phyloP scores from a whole-genome alignment of 2,888 invertebrate genomes.

The Glomeris marginata region DNA sequence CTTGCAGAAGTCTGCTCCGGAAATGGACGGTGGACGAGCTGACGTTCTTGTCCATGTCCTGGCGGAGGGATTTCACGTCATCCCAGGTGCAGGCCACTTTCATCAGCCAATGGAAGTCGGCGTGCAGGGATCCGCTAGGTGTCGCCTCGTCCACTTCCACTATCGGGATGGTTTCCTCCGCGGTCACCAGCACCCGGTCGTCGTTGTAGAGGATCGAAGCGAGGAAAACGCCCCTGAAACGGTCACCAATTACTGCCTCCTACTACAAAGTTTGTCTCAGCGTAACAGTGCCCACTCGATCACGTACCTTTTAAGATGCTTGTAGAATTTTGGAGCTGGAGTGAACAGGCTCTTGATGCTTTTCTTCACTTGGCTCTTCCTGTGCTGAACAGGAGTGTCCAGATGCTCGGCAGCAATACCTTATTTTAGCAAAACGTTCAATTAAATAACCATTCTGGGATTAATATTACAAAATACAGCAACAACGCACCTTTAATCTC shows the following conservation, averaged over 20 bases:
- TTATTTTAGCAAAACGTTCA: neutral
- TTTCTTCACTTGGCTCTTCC: slow-evolving; percentile 51
- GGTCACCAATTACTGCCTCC: neutral
- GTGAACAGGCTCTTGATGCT: slow-evolving; percentile 84
- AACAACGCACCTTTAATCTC: slow-evolving; percentile 36
- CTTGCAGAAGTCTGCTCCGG: slow-evolving; percentile 77
- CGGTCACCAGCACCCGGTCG: slow-evolving; percentile 88
- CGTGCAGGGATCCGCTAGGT: slow-evolving; percentile 61
- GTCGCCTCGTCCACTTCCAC: slow-evolving; percentile 95
- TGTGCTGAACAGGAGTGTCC: slow-evolving; percentile 46
- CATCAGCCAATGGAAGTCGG: slow-evolving; percentile 96
- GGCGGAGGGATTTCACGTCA: slow-evolving; percentile 76
- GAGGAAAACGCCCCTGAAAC: slow-evolving; percentile 74
- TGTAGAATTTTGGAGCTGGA: slow-evolving; percentile 92
- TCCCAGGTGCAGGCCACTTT: slow-evolving; percentile 97
- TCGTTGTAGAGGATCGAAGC: slow-evolving; percentile 89
- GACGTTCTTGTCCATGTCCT: slow-evolving; percentile 86
- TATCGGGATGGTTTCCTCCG: slow-evolving; percentile 91
- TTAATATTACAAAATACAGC: slow-evolving; percentile 1
- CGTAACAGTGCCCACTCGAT: slow-evolving; percentile 7
- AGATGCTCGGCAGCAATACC: slow-evolving; percentile 8
- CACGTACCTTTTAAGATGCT: slow-evolving; percentile 60
- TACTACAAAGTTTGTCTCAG: no score
- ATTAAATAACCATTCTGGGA: neutral
- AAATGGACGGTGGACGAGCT: slow-evolving; percentile 78